Percentiles rank a stretch among this genome's conserved stretches.
These are phyloP conservation scores for Plotosus lineatus DNA, from an alignment of 2,113 vertebrate genomes.

Conservation along the genomic window DNA sequence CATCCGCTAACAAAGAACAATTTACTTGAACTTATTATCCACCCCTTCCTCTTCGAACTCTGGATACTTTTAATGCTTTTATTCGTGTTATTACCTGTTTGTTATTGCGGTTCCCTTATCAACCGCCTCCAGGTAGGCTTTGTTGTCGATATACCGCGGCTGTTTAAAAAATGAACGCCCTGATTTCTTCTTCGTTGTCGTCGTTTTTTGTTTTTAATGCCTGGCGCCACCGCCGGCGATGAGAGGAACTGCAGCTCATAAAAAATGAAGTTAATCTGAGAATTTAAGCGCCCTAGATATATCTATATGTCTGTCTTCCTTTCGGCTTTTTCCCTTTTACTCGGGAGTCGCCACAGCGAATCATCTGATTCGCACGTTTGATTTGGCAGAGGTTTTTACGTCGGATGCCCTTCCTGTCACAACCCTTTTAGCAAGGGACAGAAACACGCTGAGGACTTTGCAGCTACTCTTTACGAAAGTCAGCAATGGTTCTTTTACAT, in stretches of 20 bases:
- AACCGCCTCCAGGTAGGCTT: slow-evolving; percentile 15
- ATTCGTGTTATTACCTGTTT: not conserved
- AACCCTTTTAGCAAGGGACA: no score
- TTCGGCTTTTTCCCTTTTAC: no score
- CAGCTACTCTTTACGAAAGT: no score
- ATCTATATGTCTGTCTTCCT: no score
- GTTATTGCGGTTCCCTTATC: slow-evolving; percentile 19
- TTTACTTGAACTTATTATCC: not conserved
- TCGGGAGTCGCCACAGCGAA: no score
- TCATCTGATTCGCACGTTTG: no score
- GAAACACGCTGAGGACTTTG: no score
- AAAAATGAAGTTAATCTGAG: no score
- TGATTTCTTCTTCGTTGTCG: not conserved
- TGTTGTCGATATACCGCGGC: not conserved
- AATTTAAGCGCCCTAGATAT: not conserved
- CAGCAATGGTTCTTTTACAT: no score
- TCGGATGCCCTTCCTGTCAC: no score
- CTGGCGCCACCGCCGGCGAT: not conserved
- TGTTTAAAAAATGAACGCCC: slow-evolving; percentile 23
- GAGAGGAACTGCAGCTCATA: not conserved
- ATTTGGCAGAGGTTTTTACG: no score
- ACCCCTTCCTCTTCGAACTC: no score
- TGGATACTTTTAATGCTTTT: not conserved
- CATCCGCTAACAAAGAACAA: not conserved
- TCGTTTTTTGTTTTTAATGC: not conserved